A percentile compares a stretch with the other conserved stretches of the same genome.
These are phyloP conservation scores for Psittacara wagleri DNA, from an alignment of 2,113 vertebrate genomes.

Conservation along the genomic window DNA sequence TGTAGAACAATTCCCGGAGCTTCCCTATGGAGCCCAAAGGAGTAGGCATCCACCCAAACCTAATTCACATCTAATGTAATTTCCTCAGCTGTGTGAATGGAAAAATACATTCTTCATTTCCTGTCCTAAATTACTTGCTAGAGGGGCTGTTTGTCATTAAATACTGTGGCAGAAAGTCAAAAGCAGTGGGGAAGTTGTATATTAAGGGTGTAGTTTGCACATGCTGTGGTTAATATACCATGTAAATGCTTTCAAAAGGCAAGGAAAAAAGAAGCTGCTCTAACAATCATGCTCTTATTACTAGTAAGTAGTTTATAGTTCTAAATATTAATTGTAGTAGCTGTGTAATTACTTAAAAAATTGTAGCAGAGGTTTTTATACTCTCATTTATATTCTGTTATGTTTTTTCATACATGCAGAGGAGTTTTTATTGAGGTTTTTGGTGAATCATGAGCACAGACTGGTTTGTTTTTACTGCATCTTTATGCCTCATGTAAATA, in stretches of 20 bases:
- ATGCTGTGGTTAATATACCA: rapidly evolving
- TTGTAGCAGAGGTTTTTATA: not conserved
- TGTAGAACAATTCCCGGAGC: not conserved
- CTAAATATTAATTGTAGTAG: not conserved
- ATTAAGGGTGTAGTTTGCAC: not conserved
- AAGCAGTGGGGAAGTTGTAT: not conserved
- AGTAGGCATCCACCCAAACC: not conserved
- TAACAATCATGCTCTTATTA: not conserved
- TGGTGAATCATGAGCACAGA: not conserved
- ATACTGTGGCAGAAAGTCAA: not conserved
- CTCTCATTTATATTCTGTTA: not conserved
- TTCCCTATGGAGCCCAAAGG: rapidly evolving
- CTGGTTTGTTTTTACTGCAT: not conserved
- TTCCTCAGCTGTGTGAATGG: not conserved
- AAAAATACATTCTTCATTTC: not conserved
- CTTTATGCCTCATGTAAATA: not conserved
- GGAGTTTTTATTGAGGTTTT: not conserved
- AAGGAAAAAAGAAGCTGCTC: not conserved
- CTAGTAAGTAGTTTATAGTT: not conserved
- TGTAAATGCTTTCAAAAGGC: not conserved
- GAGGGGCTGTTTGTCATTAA: not conserved
- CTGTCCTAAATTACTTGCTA: not conserved
- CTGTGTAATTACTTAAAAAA: not conserved
- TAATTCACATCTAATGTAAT: not conserved
- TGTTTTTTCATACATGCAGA: not conserved